Evolutionary conservation across 2,797 vertebrate genomes (phyloP).

Genomic region (Hydrophis major): DNA sequence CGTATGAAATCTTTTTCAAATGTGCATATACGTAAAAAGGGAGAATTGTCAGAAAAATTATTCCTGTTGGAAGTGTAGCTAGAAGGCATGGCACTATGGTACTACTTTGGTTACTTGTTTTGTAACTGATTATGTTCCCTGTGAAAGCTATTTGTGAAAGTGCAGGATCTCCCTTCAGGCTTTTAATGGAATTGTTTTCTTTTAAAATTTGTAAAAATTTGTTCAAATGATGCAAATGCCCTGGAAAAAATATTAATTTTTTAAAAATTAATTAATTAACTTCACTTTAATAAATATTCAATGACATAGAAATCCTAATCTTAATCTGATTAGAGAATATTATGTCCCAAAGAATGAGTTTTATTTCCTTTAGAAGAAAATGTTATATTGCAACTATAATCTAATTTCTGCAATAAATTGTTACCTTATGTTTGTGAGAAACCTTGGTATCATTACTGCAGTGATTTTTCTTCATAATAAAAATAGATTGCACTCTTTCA

Average conservation of each 20-base stretch:
- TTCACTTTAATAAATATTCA: background rate
- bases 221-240: background rate
- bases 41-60: background rate
- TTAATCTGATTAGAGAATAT: constrained; percentile 8
- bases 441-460: constrained; percentile 34
- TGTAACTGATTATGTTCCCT: background rate
- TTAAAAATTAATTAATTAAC: background rate
- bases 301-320: background rate
- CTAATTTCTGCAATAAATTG: constrained; percentile 45
- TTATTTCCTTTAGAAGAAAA: constrained; percentile 13
- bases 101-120: background rate
- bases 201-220: background rate
- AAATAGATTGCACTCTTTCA: constrained; percentile 47
- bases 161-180: background rate
- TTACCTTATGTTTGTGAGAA: constrained; percentile 45
- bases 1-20: no score
- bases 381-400: constrained; percentile 35
- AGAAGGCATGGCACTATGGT: background rate
- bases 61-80: background rate
- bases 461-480: constrained; percentile 44
- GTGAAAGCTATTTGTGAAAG: background rate
- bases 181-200: background rate
- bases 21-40: no score
- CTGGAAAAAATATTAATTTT: background rate
- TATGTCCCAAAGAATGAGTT: constrained; percentile 17